These are phyloP conservation scores for Taenioides sp. DNA, from an alignment of 2,797 vertebrate species.

Conservation along the genomic window DNA sequence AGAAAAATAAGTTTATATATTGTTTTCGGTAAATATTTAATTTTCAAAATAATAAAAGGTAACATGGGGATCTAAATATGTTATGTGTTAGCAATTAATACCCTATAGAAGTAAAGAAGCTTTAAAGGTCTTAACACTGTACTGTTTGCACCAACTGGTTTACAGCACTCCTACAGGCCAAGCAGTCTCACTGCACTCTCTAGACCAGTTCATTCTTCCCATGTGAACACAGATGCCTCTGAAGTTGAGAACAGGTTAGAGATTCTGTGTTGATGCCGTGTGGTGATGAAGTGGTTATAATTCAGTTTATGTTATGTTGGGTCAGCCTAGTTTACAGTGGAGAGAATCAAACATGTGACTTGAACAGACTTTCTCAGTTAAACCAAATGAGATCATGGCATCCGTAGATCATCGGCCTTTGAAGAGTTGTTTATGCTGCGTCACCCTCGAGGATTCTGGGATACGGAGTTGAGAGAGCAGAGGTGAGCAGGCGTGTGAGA, in stretches of 20 bases:
- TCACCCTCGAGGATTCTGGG: slow-evolving; percentile 53
- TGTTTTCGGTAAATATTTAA: too few relatives aligned
- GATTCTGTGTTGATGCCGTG: not conserved
- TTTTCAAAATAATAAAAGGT: too few relatives aligned
- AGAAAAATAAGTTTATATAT: too few relatives aligned
- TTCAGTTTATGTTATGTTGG: not conserved
- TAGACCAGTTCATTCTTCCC: not conserved
- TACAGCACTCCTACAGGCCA: not conserved
- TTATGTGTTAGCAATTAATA: too few relatives aligned
- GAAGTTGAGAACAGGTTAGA: not conserved
- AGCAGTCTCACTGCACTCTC: not conserved
- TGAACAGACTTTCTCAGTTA: slow-evolving; percentile 1
- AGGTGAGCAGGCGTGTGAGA: slow-evolving; percentile 61
- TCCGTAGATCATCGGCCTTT: slow-evolving; percentile 32
- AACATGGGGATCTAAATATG: too few relatives aligned
- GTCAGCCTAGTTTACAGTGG: not conserved
- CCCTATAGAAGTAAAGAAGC: too few relatives aligned
- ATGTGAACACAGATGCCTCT: not conserved
- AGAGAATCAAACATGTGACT: slow-evolving; percentile 12
- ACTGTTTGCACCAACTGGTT: not conserved
- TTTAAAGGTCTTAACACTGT: too few relatives aligned
- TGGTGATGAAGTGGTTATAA: not conserved
- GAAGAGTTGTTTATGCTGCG: slow-evolving; percentile 43
- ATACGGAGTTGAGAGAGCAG: slow-evolving; percentile 33
- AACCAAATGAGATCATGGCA: slow-evolving; percentile 43